These are phyloP conservation scores for Aphaenogaster rudis DNA, from an alignment of 1,140 invertebrate species.

Conservation along the genomic window DNA sequence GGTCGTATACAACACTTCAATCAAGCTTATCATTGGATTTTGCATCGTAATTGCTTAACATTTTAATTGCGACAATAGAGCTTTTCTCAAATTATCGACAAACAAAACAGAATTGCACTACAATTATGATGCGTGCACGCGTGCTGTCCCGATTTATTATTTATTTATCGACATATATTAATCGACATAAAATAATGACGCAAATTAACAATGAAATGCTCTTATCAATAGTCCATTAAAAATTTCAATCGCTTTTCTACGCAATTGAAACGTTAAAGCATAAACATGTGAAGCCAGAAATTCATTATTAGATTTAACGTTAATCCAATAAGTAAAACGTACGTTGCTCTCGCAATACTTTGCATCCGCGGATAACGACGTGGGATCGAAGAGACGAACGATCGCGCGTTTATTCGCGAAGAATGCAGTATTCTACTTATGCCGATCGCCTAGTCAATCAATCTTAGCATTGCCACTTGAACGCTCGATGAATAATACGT, in stretches of 20 bases:
- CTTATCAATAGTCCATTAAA: neutral
- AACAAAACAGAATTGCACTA: constrained; percentile 7
- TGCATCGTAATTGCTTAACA: neutral
- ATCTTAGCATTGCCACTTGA: constrained; percentile 58
- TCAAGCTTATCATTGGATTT: neutral
- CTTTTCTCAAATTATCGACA: neutral
- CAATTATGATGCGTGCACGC: neutral
- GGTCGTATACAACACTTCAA: neutral
- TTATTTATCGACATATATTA: neutral
- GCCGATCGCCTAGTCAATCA: constrained; percentile 49
- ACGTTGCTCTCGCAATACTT: neutral
- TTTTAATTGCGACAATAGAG: neutral
- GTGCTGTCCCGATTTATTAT: neutral
- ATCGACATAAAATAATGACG: neutral
- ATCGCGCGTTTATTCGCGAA: constrained; percentile 26
- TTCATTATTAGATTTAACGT: neutral
- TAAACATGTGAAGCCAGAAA: neutral
- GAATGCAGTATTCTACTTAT: constrained; percentile 50
- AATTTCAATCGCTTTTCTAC: neutral
- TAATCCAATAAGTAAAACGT: neutral
- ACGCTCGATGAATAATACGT: constrained; percentile 54
- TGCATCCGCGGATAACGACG: neutral
- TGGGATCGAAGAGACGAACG: constrained; percentile 15
- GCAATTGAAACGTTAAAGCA: neutral
- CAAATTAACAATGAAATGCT: constrained; percentile 13